phyloP scores from a whole-genome alignment of 2,888 invertebrate species.

The Melolontha melolontha region DNA sequence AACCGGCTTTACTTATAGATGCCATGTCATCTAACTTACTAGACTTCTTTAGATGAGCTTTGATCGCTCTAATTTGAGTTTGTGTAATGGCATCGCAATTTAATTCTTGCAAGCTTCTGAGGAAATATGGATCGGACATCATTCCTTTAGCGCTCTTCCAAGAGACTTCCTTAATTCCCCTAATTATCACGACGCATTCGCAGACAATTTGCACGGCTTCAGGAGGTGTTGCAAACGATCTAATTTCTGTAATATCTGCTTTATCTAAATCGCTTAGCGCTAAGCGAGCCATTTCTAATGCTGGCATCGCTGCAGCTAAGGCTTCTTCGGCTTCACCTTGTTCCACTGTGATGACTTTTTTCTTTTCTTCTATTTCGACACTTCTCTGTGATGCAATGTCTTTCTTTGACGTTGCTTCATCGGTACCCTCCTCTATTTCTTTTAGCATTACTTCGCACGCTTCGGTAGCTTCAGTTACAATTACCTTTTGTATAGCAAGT shows the following conservation, averaged over 20 bases:
- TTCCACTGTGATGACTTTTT: constrained; percentile 81
- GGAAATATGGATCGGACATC: constrained; percentile 92
- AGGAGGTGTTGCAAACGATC: constrained; percentile 92
- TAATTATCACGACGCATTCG: constrained; percentile 89
- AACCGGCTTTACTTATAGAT: constrained; percentile 86
- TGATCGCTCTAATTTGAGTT: constrained; percentile 77
- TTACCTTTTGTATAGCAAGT: constrained; percentile 82
- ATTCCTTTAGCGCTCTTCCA: constrained; percentile 92
- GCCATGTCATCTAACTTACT: constrained; percentile 87
- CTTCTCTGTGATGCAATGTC: constrained; percentile 83
- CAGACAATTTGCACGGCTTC: constrained; percentile 90
- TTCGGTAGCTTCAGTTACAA: constrained; percentile 81
- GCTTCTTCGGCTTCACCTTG: constrained; percentile 87
- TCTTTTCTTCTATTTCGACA: constrained; percentile 85
- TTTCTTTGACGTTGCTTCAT: constrained; percentile 82
- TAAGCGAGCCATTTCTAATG: constrained; percentile 81
- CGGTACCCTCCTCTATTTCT: constrained; percentile 80
- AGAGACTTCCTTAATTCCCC: constrained; percentile 76
- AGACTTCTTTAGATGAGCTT: constrained; percentile 78
- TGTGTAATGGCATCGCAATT: constrained; percentile 83
- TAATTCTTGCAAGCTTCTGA: constrained; percentile 85
- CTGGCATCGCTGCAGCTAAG: constrained; percentile 85
- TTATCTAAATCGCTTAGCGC: constrained; percentile 89
- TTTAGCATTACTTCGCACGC: constrained; percentile 83
- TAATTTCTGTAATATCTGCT: constrained; percentile 91